These are phyloP conservation scores for Muscidifurax raptorellus DNA, from an alignment of 1,140 invertebrate genomes.

Conservation along the genomic window DNA sequence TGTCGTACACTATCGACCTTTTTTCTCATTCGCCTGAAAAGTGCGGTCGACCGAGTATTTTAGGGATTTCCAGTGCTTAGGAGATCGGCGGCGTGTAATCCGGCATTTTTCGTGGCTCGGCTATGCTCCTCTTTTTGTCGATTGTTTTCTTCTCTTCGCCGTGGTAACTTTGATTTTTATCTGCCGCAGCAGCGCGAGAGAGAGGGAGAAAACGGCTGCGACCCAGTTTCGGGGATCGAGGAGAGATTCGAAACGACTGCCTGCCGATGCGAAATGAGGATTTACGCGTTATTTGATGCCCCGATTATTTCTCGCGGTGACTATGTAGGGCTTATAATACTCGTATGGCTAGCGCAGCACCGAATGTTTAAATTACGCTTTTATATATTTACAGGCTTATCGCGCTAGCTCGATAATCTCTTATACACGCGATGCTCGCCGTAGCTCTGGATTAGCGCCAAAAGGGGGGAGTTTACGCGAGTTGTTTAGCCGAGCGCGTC, in stretches of 20 bases:
- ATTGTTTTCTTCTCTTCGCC: background rate
- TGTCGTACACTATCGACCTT: no score
- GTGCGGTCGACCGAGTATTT: background rate
- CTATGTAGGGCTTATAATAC: no score
- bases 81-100: background rate
- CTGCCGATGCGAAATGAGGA: background rate
- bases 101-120: background rate
- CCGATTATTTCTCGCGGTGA: background rate
- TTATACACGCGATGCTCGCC: background rate
- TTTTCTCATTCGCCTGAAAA: no score
- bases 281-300: constrained; percentile 21
- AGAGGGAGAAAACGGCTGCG: no score
- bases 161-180: background rate
- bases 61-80: background rate
- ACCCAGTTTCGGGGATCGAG: background rate
- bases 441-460: background rate
- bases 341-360: no score
- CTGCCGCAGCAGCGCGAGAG: background rate
- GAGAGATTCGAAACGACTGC: background rate
- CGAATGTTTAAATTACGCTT: background rate
- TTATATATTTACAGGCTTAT: background rate
- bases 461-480: background rate
- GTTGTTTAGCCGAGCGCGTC: no score
- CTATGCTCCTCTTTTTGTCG: background rate
- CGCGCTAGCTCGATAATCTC: no score